phyloP scores from a whole-genome alignment of 2,797 vertebrate species.

The Lophius americanus region DNA sequence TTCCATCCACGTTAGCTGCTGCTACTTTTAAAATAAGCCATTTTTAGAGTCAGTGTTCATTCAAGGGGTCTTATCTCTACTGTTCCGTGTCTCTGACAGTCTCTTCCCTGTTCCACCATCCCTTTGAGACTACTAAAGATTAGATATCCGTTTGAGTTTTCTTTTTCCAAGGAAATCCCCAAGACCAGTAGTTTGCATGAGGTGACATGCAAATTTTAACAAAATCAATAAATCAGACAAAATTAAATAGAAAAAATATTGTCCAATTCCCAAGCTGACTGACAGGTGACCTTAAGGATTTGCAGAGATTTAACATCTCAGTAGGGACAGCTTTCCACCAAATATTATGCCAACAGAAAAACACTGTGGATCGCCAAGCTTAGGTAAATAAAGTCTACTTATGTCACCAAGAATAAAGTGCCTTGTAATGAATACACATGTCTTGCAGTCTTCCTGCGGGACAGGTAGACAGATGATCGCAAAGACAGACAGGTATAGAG shows the following conservation, averaged over 20 bases:
- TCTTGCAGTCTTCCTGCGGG: conserved; percentile 26
- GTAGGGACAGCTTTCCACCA: conserved; percentile 40
- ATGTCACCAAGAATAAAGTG: conserved; percentile 20
- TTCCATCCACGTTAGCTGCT: conserved; percentile 43
- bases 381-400: conserved; percentile 43
- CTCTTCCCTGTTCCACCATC: conserved; percentile 3
- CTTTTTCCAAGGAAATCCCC: conserved; percentile 27
- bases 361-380: conserved; percentile 32
- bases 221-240: conserved; percentile 8
- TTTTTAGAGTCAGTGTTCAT: conserved; percentile 44
- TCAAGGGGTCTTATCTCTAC: conserved; percentile 15
- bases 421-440: conserved; percentile 11
- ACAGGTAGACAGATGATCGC: conserved; percentile 50
- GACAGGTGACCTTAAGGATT: conserved; percentile 45
- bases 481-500: conserved; percentile 50
- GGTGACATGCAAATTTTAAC: conserved; percentile 16
- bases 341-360: conserved; percentile 38
- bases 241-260: conserved; percentile 13
- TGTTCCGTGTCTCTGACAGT: conserved; percentile 7
- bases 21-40: conserved; percentile 31
- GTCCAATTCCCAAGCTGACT: conserved; percentile 29
- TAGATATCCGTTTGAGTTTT: conserved; percentile 28
- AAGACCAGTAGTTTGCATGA: conserved; percentile 8
- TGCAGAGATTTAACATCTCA: conserved; percentile 36
- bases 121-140: conserved; percentile 5